Base-by-base conservation (phyloP, 2,113 vertebrate genomes). In the Pheucticus melanocephalus region DNA sequence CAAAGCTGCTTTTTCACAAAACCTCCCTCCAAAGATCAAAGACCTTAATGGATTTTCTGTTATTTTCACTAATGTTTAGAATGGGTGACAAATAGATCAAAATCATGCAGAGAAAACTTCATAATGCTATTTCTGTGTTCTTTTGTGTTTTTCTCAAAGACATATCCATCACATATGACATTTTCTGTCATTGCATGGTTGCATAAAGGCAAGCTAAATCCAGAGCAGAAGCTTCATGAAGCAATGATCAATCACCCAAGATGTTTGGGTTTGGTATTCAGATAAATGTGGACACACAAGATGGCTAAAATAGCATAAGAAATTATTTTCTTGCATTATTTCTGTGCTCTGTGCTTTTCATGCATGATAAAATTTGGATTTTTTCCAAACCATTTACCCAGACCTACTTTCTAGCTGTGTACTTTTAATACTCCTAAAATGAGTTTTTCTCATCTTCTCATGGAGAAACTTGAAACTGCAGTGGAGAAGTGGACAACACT, bases 331-430 rank as follows among this genome's bases (percentile, higher is more conserved):
- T 91, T 94, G 35, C 33, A 86, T 92, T 93, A 79, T 90, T 95
- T 90, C 51, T 92, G 12, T 95, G 37, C 54, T 93, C 72, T 82
- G 17, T 95, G 28, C 13, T 94, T 96, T 96, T 95, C 81, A 94
- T 94, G 86, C 63, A 4, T 96, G 94, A 69, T 75, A 65, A 88
- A 45, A 83, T 95, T 86, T 95, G 86, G 64, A 96, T 97, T 97
- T 91, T 90, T 97, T 97, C 91, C 79, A 93, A 96, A 90, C 61
- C 92, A 95, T 97, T 98, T 98, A 94, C 35, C 42, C 21, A 96
- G 88, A 92, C 91, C 86, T 97, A 89, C 73, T 93, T 97, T 97
- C 68, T 92, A 87, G 81, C 72, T 92, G 35, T 91, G 40, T 86
- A 76, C 53, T 95, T 96, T 93, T 82, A 97, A 95, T 95, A 95